Evolutionary conservation across 2,113 vertebrate species (phyloP).

Genomic region (Lagenorhynchus albirostris): DNA sequence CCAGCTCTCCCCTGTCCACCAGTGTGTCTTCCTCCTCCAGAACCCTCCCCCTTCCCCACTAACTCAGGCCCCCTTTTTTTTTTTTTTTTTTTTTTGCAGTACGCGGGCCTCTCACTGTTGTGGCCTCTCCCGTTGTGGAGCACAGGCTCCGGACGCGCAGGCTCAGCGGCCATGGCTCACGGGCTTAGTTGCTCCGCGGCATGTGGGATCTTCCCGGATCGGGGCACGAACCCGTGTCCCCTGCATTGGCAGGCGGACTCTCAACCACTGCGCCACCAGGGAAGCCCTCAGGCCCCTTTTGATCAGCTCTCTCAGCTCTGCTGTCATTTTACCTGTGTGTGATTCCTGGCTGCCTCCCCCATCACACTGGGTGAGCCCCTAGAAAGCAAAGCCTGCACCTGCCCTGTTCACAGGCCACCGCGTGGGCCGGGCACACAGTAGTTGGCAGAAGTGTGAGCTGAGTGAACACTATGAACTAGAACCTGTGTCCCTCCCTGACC

Average conservation of each 20-base stretch:
- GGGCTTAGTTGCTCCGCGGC: fast-evolving
- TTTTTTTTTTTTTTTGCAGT: too few species aligned
- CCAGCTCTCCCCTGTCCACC: neutral
- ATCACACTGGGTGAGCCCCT: neutral
- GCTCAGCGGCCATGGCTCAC: too few species aligned
- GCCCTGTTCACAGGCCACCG: neutral
- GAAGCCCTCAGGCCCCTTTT: neutral
- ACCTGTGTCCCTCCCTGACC: neutral
- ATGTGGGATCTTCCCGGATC: fast-evolving
- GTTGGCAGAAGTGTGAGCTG: neutral
- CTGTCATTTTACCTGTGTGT: neutral
- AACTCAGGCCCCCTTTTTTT: neutral
- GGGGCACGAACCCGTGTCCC: too few species aligned
- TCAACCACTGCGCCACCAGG: too few species aligned
- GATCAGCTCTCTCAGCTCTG: neutral
- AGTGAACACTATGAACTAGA: neutral
- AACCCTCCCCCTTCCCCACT: neutral
- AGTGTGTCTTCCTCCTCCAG: neutral
- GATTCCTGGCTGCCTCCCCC: neutral
- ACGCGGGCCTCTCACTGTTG: too few species aligned
- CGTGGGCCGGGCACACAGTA: neutral
- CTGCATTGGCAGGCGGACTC: too few species aligned
- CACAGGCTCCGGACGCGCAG: too few species aligned
- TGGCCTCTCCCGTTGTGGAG: too few species aligned
- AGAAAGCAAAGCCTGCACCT: neutral